Evolutionary conservation across 2,888 invertebrate species (phyloP).

Genomic region (Deroplatys truncata): DNA sequence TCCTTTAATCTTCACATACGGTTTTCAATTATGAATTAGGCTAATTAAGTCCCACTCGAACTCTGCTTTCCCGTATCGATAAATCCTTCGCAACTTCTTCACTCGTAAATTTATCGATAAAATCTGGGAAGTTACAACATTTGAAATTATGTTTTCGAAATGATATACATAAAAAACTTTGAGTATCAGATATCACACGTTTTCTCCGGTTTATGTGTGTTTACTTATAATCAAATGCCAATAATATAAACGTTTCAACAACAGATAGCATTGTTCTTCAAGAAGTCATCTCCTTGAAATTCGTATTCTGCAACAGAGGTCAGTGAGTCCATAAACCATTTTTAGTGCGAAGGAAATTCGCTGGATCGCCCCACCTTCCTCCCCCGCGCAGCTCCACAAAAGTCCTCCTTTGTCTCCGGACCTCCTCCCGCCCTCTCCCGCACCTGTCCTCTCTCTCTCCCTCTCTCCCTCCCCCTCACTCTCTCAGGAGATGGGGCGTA

Average conservation of each 20-base stretch:
- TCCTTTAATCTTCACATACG: too few species aligned
- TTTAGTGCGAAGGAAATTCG: slow-evolving; percentile 2
- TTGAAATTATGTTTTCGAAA: too few species aligned
- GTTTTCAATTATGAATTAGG: too few species aligned
- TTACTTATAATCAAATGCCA: too few species aligned
- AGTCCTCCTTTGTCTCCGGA: background rate
- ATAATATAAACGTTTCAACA: background rate
- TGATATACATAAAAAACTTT: too few species aligned
- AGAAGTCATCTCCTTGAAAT: slow-evolving; percentile 6
- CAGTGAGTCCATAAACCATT: slow-evolving; percentile 12
- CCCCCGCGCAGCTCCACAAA: background rate
- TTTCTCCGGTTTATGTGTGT: too few species aligned
- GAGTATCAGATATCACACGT: too few species aligned
- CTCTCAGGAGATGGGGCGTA: background rate
- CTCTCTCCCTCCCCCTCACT: background rate
- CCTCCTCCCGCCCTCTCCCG: background rate
- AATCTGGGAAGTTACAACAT: too few species aligned
- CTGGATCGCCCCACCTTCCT: background rate
- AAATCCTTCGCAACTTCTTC: too few species aligned
- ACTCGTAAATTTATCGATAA: too few species aligned
- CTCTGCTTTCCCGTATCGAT: too few species aligned
- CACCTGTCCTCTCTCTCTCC: background rate
- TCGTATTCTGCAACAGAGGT: background rate
- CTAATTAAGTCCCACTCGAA: too few species aligned
- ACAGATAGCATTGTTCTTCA: background rate